These are phyloP conservation scores for Saguinus imperator DNA, from an alignment of 2,113 vertebrate genomes.

Conservation along the genomic window DNA sequence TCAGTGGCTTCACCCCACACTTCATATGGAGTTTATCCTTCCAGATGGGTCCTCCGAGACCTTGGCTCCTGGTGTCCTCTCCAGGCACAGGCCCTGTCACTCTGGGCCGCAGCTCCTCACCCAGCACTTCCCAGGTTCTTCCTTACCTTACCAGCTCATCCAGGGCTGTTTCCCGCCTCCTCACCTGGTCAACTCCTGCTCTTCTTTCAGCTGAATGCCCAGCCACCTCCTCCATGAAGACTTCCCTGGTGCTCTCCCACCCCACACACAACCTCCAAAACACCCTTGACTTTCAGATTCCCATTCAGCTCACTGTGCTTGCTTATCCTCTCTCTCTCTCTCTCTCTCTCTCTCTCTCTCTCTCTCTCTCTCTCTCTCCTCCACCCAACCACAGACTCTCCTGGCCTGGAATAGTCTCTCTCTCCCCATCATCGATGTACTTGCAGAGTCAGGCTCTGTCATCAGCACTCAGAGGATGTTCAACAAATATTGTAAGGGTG, in stretches of 20 bases:
- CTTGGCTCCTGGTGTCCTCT: background rate
- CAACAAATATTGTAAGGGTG: background rate
- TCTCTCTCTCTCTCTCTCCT: background rate
- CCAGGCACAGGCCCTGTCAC: background rate
- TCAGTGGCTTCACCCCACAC: background rate
- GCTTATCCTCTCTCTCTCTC: background rate
- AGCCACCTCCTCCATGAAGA: background rate
- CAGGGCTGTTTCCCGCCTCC: background rate
- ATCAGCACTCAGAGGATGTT: background rate
- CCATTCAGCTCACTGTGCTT: background rate
- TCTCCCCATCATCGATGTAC: background rate
- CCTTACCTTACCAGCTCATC: background rate
- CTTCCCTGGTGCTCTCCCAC: too few species aligned
- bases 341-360: background rate
- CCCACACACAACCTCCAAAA: background rate
- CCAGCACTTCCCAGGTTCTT: background rate
- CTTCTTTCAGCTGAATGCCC: background rate
- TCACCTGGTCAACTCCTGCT: background rate
- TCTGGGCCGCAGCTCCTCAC: too few species aligned
- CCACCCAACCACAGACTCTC: background rate
- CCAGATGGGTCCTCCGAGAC: background rate
- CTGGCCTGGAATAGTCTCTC: rapidly evolving
- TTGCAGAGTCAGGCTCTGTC: background rate
- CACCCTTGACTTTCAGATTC: background rate
- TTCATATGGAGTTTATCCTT: background rate